A percentile compares a stretch with the other conserved stretches of the same genome.
Evolutionary conservation across 2,888 invertebrate species (phyloP).

Genomic region (Julus scandinavius): DNA sequence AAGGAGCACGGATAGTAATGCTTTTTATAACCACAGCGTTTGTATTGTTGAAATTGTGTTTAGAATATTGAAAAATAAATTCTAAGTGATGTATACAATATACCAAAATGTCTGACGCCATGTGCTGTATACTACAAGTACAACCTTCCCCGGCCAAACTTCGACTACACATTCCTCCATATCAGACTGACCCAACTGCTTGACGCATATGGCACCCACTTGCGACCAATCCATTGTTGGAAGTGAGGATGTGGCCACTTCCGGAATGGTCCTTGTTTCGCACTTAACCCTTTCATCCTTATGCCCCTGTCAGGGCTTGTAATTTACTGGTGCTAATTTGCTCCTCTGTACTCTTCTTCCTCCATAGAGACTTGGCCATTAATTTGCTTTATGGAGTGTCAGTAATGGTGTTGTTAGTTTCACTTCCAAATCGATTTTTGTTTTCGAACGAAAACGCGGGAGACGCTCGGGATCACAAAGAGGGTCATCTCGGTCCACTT

Average conservation of each 20-base stretch:
- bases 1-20: no score
- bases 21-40: no score
- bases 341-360: not conserved
- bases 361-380: conserved; percentile 16
- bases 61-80: no score
- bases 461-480: not conserved
- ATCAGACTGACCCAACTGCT: no score
- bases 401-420: conserved; percentile 47
- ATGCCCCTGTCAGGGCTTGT: not conserved
- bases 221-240: not conserved
- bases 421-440: conserved; percentile 34
- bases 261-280: not conserved
- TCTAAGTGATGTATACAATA: no score
- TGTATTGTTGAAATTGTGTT: no score
- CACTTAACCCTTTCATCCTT: not conserved
- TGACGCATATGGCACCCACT: not conserved
- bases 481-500: no score
- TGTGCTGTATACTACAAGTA: no score
- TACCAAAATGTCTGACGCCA: no score
- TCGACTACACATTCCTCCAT: no score
- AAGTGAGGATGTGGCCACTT: not conserved
- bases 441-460: conserved; percentile 14
- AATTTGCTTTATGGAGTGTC: conserved; percentile 48
- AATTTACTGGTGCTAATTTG: conserved; percentile 41
- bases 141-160: no score